A percentile compares a stretch with the other conserved stretches of the same genome.
Evolutionary conservation across 2,113 vertebrate genomes (phyloP).

Genomic region (Sorex araneus): DNA sequence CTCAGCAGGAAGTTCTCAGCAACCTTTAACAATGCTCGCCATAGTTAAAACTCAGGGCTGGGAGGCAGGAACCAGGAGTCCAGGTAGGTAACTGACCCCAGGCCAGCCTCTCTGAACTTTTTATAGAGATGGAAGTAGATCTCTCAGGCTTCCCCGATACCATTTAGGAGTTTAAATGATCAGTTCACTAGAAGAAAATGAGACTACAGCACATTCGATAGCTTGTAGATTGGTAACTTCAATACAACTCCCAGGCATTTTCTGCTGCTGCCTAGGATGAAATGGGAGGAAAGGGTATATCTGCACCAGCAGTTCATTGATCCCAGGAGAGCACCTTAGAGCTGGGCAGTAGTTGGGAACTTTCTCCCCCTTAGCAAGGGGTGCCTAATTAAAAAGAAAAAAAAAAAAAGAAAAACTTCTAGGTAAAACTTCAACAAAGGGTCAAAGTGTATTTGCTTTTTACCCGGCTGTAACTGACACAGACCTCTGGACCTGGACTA

Average conservation of each 20-base stretch:
- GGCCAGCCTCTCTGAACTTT: not conserved
- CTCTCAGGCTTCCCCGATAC: not conserved
- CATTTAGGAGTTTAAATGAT: not conserved
- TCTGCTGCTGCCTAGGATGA: not conserved
- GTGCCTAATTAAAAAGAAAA: conserved; percentile 70
- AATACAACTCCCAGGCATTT: not conserved
- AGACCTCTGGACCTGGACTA: conserved; percentile 4
- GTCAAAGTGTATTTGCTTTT: conserved; percentile 69
- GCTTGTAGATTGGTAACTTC: not conserved
- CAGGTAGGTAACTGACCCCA: not conserved
- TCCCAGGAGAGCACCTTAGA: conserved; percentile 9
- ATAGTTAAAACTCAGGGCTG: not conserved
- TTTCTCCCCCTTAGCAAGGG: conserved; percentile 20
- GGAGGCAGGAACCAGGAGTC: not conserved
- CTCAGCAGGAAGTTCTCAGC: not conserved
- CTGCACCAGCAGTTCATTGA: not conserved
- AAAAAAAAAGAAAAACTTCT: conserved; percentile 39
- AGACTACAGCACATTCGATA: not conserved
- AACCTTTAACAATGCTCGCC: not conserved
- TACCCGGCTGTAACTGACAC: conserved; percentile 16
- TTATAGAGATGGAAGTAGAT: not conserved
- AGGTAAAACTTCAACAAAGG: conserved; percentile 69
- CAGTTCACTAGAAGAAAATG: conserved; percentile 59
- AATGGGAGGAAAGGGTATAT: not conserved
- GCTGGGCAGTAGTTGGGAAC: conserved; percentile 16